phyloP scores from a whole-genome alignment of 23 tunicate species.

The Phallusia fumigata region DNA sequence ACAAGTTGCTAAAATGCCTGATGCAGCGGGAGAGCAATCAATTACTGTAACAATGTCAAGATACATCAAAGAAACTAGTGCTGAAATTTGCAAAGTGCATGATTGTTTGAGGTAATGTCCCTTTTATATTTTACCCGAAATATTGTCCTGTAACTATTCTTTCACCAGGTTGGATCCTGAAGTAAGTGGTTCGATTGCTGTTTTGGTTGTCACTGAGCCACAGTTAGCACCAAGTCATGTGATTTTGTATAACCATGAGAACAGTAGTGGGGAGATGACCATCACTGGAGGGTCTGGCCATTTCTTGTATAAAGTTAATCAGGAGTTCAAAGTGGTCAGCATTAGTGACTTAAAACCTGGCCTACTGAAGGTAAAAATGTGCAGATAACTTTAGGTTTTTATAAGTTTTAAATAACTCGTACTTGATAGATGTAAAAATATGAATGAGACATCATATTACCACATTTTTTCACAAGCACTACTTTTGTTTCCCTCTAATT shows the following conservation, averaged over 20 bases:
- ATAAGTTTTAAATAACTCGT: too few species aligned
- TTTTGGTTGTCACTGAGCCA: conserved; percentile 50
- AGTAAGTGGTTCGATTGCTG: conserved; percentile 42
- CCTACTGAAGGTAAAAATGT: conserved; percentile 11
- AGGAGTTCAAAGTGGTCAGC: conserved; percentile 6
- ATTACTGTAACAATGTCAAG: conserved; percentile 27
- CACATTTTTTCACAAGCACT: not conserved
- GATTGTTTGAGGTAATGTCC: conserved; percentile 10
- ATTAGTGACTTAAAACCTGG: conserved; percentile 4
- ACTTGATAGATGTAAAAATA: too few species aligned
- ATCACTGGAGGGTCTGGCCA: conserved; percentile 88
- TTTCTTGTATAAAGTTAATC: conserved; percentile 24
- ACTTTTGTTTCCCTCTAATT: too few species aligned
- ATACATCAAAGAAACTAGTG: conserved; percentile 20
- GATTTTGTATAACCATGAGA: conserved; percentile 59
- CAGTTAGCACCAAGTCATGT: conserved; percentile 25
- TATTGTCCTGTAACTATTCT: not conserved
- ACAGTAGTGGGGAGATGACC: conserved; percentile 25
- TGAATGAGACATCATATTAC: too few species aligned
- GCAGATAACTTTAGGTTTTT: not conserved
- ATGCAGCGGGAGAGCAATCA: conserved; percentile 26
- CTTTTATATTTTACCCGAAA: not conserved
- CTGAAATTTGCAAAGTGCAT: conserved; percentile 12
- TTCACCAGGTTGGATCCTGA: conserved; percentile 32
- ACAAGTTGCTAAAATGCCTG: not conserved